Conservation (phyloP, 2,113 vertebrate species). For the Platysteira castanea region DNA sequence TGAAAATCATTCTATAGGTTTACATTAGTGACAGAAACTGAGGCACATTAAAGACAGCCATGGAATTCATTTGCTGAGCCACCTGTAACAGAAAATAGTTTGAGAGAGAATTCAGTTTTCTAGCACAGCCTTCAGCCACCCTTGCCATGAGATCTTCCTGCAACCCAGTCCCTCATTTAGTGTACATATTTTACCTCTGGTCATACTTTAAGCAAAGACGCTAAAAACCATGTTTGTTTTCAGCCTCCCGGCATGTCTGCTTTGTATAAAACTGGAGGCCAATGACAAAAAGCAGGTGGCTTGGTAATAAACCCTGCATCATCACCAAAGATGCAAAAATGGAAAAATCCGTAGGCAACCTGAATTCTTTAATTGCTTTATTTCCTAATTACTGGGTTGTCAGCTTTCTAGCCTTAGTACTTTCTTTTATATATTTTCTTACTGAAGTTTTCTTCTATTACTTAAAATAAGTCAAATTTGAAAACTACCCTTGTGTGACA, state of each 20-base stretch:
- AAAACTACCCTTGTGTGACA: not conserved
- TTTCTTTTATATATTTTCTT: not conserved
- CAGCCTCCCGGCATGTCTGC: not conserved
- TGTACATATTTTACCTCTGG: not conserved
- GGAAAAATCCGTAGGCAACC: not conserved
- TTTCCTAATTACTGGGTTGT: not conserved
- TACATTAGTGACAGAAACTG: not conserved
- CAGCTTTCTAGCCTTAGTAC: not conserved
- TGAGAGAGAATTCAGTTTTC: not conserved
- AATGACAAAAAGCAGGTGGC: not conserved
- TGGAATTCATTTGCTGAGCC: not conserved
- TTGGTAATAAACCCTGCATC: not conserved
- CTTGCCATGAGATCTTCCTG: not conserved
- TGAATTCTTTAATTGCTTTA: not conserved
- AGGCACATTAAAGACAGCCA: not conserved
- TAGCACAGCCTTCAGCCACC: not conserved
- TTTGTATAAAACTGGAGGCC: not conserved
- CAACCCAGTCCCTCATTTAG: not conserved
- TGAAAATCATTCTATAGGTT: not conserved
- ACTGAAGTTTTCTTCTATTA: not conserved
- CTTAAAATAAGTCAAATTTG: not conserved
- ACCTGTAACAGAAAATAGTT: not conserved
- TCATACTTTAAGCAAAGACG: not conserved
- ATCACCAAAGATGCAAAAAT: not conserved
- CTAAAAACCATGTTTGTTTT: not conserved